These are phyloP conservation scores for Falco berigora DNA, from an alignment of 2,797 vertebrate genomes.

Conservation along the genomic window DNA sequence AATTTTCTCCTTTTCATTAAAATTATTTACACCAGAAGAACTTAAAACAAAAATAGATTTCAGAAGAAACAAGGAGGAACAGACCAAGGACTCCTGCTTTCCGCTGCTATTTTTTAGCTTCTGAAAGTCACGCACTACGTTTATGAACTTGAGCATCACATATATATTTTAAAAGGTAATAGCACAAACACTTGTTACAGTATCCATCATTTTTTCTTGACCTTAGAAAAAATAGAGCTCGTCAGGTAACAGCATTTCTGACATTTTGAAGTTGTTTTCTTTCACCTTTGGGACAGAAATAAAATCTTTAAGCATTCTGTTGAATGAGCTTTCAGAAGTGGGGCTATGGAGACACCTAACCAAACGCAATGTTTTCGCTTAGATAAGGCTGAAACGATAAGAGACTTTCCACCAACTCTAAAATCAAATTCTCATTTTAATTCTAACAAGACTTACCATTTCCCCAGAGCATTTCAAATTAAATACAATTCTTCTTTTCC, in stretches of 20 bases:
- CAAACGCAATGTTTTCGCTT: not conserved
- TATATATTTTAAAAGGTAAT: conserved; percentile 46
- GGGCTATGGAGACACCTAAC: not conserved
- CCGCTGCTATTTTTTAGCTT: not conserved
- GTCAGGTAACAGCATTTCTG: conserved; percentile 45
- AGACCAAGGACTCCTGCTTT: conserved; percentile 6
- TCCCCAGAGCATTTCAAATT: not conserved
- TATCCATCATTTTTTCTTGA: conserved; percentile 32
- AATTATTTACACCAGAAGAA: conserved; percentile 62
- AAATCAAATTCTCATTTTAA: not conserved
- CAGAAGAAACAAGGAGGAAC: conserved; percentile 11
- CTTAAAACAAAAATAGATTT: conserved; percentile 52
- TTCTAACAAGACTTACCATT: not conserved
- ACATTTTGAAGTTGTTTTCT: conserved; percentile 49
- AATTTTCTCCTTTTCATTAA: conserved; percentile 59
- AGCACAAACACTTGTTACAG: conserved; percentile 25
- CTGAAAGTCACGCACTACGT: not conserved
- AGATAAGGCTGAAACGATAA: not conserved
- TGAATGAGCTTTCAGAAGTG: conserved; percentile 8
- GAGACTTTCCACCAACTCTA: not conserved
- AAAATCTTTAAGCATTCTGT: conserved; percentile 29
- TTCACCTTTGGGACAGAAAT: conserved; percentile 45
- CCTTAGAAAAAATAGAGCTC: conserved; percentile 36
- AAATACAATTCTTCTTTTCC: not conserved
- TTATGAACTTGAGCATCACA: conserved; percentile 9